Conservation (phyloP, 2,113 vertebrate species). For the Apeltes quadracus region DNA sequence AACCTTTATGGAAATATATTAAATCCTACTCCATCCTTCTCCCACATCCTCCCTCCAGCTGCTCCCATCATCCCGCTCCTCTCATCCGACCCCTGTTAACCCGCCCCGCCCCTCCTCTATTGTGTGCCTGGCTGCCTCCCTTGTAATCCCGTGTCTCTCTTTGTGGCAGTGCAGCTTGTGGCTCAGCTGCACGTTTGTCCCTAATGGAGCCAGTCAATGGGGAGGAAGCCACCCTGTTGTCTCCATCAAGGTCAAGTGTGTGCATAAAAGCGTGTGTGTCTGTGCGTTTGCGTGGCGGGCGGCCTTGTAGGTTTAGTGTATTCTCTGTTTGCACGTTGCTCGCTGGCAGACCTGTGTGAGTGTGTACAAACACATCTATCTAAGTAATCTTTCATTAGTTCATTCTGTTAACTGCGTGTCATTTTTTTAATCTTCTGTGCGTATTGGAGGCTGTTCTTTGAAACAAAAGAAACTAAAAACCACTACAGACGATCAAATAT, state of each 20-base stretch:
- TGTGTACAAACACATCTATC: neutral
- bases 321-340: slow-evolving; percentile 20
- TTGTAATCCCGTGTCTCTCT: slow-evolving; percentile 58
- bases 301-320: slow-evolving; percentile 7
- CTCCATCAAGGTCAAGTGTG: slow-evolving; percentile 73
- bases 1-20: slow-evolving; percentile 27
- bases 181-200: slow-evolving; percentile 65
- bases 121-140: slow-evolving; percentile 36
- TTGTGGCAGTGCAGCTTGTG: slow-evolving; percentile 57
- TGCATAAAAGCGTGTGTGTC: neutral
- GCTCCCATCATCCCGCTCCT: slow-evolving; percentile 14
- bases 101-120: slow-evolving; percentile 5
- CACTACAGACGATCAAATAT: neutral
- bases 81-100: neutral
- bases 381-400: neutral
- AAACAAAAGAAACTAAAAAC: neutral
- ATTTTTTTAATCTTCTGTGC: neutral
- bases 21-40: neutral
- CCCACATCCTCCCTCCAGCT: slow-evolving; percentile 13
- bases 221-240: slow-evolving; percentile 49
- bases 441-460: neutral
- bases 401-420: neutral
- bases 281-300: slow-evolving; percentile 10
- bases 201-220: slow-evolving; percentile 68
- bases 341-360: neutral